Evolutionary conservation across 2,113 vertebrate genomes (phyloP).

Genomic region (Ciconia boyciana): DNA sequence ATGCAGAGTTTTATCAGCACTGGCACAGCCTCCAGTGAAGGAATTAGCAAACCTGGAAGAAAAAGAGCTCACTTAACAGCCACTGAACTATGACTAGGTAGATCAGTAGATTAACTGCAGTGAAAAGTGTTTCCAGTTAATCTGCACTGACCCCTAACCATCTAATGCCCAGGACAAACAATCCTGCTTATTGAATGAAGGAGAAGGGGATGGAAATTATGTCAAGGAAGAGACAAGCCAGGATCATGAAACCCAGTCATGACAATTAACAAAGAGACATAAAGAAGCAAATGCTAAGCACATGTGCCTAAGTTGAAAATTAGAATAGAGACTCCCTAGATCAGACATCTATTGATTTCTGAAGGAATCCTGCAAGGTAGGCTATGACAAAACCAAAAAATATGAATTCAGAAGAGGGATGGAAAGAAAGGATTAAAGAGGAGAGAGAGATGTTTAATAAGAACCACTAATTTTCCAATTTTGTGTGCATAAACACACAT

Average conservation of each 20-base stretch:
- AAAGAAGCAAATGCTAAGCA: neutral
- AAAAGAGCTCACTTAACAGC: neutral
- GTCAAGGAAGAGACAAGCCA: neutral
- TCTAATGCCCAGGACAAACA: neutral
- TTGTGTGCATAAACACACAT: neutral
- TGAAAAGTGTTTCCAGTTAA: neutral
- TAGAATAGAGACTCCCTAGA: neutral
- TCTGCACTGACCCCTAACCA: neutral
- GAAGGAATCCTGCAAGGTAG: neutral
- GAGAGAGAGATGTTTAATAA: neutral
- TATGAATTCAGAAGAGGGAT: neutral
- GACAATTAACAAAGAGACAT: neutral
- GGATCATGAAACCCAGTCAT: neutral
- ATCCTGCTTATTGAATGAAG: neutral
- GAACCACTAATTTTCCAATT: neutral
- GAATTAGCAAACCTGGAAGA: neutral
- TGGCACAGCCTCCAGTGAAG: neutral
- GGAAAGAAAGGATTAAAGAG: neutral
- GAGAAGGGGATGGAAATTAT: neutral
- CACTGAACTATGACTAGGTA: neutral
- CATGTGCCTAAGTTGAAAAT: neutral
- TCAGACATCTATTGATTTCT: neutral
- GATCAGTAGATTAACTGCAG: neutral
- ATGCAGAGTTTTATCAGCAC: neutral
- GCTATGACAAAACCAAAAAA: neutral